Evolutionary conservation across 2,888 invertebrate genomes (phyloP), one percentile per base, ranked within the genome.

Genomic region (Ormyrus rosae): DNA sequence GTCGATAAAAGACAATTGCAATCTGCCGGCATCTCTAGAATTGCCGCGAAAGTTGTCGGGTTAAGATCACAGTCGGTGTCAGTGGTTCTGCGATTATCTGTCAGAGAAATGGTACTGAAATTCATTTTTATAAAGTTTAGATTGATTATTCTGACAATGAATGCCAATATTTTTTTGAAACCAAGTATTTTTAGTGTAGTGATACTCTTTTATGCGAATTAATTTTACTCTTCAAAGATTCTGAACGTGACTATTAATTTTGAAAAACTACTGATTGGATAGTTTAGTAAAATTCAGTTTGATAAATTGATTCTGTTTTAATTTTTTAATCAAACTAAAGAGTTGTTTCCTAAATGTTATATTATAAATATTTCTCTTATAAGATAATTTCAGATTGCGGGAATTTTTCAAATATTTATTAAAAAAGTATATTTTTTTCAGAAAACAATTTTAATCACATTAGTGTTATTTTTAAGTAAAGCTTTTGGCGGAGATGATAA

Each of bases 391-490:
- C 5, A n/a, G 13, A n/a, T 34, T 65, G 5, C 8, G 48, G 7
- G 34, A 50, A 50, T 13, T 19, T 48, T 65, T 13, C 9, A 51
- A 50, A 10, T 65, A 51, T 65, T 63, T 45, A 63, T 10, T 45
- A 10, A 45, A 45, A 0, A 63, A 60, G 51, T 51, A 65, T n/a
- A 55, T 81, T 64, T 53, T 83, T 85, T 84, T 6, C 83, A 87
- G 86, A 83, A 53, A 79, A 65, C 85, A 58, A 53, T 83, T 48
- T 63, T 78, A 13, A 78, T 86, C 13, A 55, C 86, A 11, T 67
- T 87, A 13, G 70, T 88, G 7, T 68, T 85, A 53, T 73, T 86
- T 10, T 64, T 85, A 50, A 82, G 81, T 48, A 77, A 82, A 75
- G 67, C 84, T 34, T 53, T 81, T 6, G 81, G 81, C n/a, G 63